Percentiles rank a stretch among this genome's conserved stretches.
These are phyloP conservation scores for Catagonus wagneri DNA, from an alignment of 2,113 vertebrate genomes.

Conservation along the genomic window DNA sequence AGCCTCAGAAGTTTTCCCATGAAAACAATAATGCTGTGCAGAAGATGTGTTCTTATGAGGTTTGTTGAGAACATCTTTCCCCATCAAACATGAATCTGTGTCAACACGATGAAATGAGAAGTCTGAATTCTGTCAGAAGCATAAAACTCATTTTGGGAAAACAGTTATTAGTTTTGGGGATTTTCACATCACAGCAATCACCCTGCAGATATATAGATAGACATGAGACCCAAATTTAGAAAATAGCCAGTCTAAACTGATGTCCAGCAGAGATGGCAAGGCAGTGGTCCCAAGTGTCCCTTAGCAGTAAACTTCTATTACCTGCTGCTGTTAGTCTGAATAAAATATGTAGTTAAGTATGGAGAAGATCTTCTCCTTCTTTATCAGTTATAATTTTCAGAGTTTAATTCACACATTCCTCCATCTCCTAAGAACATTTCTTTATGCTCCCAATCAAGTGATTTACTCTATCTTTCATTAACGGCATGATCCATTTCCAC, in stretches of 20 bases:
- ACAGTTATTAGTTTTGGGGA: neutral
- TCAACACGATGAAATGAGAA: conserved; percentile 41
- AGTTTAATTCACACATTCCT: neutral
- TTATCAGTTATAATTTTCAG: neutral
- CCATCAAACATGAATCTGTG: neutral
- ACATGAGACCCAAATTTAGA: neutral
- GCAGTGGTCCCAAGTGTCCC: neutral
- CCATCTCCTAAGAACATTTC: neutral
- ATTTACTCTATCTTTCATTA: neutral
- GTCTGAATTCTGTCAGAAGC: conserved; percentile 8
- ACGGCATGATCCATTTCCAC: neutral
- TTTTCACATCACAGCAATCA: neutral
- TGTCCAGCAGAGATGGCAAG: neutral
- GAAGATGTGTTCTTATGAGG: neutral
- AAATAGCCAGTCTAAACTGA: neutral
- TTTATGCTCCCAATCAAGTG: neutral
- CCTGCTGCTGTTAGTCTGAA: neutral
- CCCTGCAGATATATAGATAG: neutral
- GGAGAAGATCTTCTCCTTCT: neutral
- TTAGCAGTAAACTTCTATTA: neutral
- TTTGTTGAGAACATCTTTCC: conserved; percentile 50
- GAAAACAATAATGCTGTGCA: conserved; percentile 40
- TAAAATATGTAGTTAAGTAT: neutral
- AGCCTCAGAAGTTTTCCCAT: conserved; percentile 57
- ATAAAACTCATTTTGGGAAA: neutral